Evolutionary conservation across 2,797 vertebrate species (phyloP), one percentile per base, ranked within the genome.

Genomic region (Varecia variegata): DNA sequence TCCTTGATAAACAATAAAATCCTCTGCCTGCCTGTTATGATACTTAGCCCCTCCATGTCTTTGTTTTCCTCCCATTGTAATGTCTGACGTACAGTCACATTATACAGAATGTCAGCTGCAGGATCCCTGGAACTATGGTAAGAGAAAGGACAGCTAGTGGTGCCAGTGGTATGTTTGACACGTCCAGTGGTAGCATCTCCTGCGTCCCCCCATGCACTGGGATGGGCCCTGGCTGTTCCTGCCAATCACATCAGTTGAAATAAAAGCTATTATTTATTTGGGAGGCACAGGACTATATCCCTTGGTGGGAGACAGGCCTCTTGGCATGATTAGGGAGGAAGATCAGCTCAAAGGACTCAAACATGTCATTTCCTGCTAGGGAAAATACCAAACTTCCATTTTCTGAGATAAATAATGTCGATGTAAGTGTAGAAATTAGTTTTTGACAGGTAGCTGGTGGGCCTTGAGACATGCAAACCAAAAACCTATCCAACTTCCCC

Each of bases 361-460:
- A 80, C 40, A 91, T 21, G 7, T 43, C 67, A 86, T 70, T 71
- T 92, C 35, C 74, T 96, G 32, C 65, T 71, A 60, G n/a, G 80
- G 56, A 94, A 93, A 95, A 89, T 43, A 58, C n/a, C 67, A 86
- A 35, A 17, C 43, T 77, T 85, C 65, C 38, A 71, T 88, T 87
- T 95, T 76, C 94, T 82, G 65, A 89, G 74, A 84, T 45, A 86
- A 91, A 82, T 74, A 74, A 89, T 47, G 14, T 71, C 17, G 5
- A 43, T 30, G 11, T 30, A 73, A 32, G 50, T 65, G 5, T 47
- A 32, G 9, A 95, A 79, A 65, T 91, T 54, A 43, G 17, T 85
- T 94, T 96, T 80, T 92, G 83, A 92, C 74, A 86, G 40, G 40
- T 56, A 92, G 73, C 77, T 65, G 60, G 25, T 60, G 52, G 40